These are phyloP conservation scores for Psittacula derbiana DNA, from an alignment of 2,797 vertebrate genomes.

Conservation along the genomic window DNA sequence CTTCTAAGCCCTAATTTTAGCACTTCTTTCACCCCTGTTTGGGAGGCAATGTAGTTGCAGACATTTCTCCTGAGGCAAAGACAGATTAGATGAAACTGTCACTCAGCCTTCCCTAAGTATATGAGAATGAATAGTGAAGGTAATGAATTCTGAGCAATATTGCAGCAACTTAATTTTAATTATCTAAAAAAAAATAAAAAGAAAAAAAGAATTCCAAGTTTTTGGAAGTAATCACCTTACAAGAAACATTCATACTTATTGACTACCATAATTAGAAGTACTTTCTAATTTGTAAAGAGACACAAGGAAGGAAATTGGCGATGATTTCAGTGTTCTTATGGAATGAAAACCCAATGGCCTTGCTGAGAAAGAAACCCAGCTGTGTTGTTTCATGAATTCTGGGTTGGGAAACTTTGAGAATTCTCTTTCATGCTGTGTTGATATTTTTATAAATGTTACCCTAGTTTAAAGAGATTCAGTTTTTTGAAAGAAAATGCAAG, in stretches of 20 bases:
- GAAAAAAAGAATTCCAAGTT: not conserved
- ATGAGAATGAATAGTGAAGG: not conserved
- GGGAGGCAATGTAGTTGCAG: accelerated
- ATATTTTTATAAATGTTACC: conserved; percentile 3
- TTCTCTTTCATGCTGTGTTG: conserved; percentile 15
- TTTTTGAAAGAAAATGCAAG: conserved; percentile 19
- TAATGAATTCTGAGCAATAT: not conserved
- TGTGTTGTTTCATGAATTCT: conserved; percentile 13
- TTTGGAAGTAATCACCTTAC: not conserved
- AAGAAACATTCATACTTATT: not conserved
- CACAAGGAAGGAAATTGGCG: not conserved
- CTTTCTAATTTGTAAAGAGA: not conserved
- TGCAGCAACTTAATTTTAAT: not conserved
- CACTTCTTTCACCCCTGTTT: accelerated
- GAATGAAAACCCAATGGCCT: not conserved
- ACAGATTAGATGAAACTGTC: not conserved
- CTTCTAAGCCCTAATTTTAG: not conserved
- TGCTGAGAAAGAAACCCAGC: conserved; percentile 2
- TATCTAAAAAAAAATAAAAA: not conserved
- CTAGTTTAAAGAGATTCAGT: not conserved
- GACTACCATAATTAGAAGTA: not conserved
- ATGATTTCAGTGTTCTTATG: not conserved
- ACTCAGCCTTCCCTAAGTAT: not conserved
- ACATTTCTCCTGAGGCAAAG: not conserved
- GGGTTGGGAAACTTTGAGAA: conserved; percentile 11